Percentiles rank a stretch among this genome's conserved stretches.
phyloP scores from a whole-genome alignment of 2,797 vertebrate genomes.

The Epinephelus malabaricus region DNA sequence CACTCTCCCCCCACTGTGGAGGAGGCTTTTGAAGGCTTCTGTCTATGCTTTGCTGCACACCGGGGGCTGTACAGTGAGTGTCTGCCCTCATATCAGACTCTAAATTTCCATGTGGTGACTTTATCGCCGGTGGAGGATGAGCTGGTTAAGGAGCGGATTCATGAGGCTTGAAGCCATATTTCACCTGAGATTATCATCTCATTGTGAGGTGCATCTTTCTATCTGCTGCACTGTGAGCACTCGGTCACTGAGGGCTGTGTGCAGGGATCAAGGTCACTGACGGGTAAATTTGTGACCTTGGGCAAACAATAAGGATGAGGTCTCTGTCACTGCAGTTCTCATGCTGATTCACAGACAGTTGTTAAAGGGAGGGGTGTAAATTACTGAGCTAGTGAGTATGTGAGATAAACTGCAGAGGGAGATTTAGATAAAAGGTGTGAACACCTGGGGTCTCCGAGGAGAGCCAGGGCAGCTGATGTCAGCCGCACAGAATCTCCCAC shows the following conservation, averaged over 20 bases:
- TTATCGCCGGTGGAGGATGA: slow-evolving; percentile 9
- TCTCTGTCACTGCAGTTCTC: slow-evolving; percentile 36
- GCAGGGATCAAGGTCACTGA: slow-evolving; percentile 65
- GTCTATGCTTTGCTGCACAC: slow-evolving; percentile 45
- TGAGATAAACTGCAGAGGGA: slow-evolving; percentile 42
- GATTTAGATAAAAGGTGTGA: slow-evolving; percentile 48
- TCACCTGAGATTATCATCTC: slow-evolving; percentile 36
- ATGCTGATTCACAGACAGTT: slow-evolving; percentile 23
- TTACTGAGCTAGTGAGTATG: slow-evolving; percentile 29
- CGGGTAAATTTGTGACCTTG: slow-evolving; percentile 69
- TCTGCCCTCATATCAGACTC: slow-evolving; percentile 30
- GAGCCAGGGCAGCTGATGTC: slow-evolving; percentile 22
- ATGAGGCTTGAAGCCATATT: slow-evolving; percentile 45
- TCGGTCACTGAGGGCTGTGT: slow-evolving; percentile 26
- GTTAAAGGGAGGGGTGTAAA: slow-evolving; percentile 34
- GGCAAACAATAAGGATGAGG: slow-evolving; percentile 38
- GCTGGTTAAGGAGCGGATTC: slow-evolving; percentile 44
- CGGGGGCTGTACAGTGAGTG: slow-evolving; percentile 23
- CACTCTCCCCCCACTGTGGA: slow-evolving; percentile 16
- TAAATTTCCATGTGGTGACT: slow-evolving; percentile 30
- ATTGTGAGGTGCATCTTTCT: slow-evolving; percentile 21
- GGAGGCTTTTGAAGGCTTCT: slow-evolving; percentile 41
- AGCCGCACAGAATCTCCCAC: slow-evolving; percentile 25
- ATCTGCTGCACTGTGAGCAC: slow-evolving; percentile 4
- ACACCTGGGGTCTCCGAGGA: slow-evolving; percentile 45